Conservation (phyloP, 2,113 vertebrate genomes). For the Cacatua alba region DNA sequence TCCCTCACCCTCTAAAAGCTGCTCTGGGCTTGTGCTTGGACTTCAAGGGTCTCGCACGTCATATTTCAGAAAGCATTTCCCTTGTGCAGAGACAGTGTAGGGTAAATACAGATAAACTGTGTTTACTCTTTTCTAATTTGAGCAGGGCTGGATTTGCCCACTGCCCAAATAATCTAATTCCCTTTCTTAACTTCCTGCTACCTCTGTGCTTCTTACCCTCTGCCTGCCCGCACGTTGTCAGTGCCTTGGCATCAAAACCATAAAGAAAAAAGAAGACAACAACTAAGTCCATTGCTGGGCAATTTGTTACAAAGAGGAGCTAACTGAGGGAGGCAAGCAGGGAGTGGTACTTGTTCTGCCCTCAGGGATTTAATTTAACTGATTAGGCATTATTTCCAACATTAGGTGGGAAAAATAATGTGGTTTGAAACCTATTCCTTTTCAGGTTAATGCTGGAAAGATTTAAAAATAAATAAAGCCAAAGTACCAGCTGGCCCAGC, state of each 20-base stretch:
- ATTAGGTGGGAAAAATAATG: not conserved
- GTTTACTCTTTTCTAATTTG: not conserved
- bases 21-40: not conserved
- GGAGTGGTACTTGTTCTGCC: not conserved
- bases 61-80: not conserved
- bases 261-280: not conserved
- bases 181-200: not conserved
- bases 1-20: not conserved
- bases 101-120: not conserved
- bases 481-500: not conserved
- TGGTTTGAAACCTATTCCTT: not conserved
- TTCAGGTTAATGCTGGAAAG: conserved; percentile 20
- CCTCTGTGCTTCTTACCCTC: not conserved
- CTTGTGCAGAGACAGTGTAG: not conserved
- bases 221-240: not conserved
- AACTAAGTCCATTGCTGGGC: not conserved
- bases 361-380: not conserved
- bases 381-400: not conserved
- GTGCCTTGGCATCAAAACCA: not conserved
- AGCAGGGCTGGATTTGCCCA: not conserved
- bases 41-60: not conserved
- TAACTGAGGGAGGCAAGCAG: not conserved
- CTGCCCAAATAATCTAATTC: not conserved
- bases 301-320: not conserved
- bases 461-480: conserved; percentile 16